Evolutionary conservation across 2,888 invertebrate genomes (phyloP).

Genomic region (Tubulanus polymorphus): DNA sequence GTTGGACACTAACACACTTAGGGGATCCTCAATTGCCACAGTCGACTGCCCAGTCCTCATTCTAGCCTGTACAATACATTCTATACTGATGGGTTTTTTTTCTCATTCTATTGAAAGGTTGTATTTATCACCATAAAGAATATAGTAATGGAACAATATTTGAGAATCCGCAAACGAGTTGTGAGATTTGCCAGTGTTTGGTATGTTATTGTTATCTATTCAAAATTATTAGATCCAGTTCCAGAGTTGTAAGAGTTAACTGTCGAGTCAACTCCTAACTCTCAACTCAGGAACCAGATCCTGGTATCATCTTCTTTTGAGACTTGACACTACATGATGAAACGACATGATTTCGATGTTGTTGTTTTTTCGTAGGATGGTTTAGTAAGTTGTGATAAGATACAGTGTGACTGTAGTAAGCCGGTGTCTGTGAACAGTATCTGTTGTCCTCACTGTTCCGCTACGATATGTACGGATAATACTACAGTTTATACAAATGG

Average conservation of each 20-base stretch:
- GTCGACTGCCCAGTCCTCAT: not conserved
- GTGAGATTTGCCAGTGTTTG: slow-evolving; percentile 39
- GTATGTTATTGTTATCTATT: slow-evolving; percentile 22
- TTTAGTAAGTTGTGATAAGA: slow-evolving; percentile 64
- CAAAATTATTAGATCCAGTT: not conserved
- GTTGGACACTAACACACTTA: too few species aligned
- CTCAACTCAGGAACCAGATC: too few species aligned
- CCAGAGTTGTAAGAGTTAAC: too few species aligned
- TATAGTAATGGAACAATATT: slow-evolving; percentile 36
- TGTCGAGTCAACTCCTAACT: not conserved
- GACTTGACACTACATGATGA: too few species aligned
- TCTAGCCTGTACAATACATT: not conserved
- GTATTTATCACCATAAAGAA: slow-evolving; percentile 66
- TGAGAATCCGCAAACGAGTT: slow-evolving; percentile 34
- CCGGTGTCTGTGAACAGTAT: slow-evolving; percentile 52
- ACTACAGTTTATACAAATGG: slow-evolving; percentile 70
- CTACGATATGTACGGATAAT: slow-evolving; percentile 69
- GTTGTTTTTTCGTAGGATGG: slow-evolving; percentile 30
- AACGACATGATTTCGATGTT: not conserved
- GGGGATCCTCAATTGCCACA: not conserved
- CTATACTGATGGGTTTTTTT: too few species aligned
- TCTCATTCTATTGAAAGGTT: slow-evolving; percentile 59
- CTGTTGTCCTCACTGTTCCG: slow-evolving; percentile 79
- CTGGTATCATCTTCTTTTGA: not conserved
- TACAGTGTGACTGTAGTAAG: slow-evolving; percentile 66